A percentile compares a stretch with the other conserved stretches of the same genome.
Evolutionary conservation across 1,140 invertebrate species (phyloP).

Genomic region (Neodiprion pinetum): DNA sequence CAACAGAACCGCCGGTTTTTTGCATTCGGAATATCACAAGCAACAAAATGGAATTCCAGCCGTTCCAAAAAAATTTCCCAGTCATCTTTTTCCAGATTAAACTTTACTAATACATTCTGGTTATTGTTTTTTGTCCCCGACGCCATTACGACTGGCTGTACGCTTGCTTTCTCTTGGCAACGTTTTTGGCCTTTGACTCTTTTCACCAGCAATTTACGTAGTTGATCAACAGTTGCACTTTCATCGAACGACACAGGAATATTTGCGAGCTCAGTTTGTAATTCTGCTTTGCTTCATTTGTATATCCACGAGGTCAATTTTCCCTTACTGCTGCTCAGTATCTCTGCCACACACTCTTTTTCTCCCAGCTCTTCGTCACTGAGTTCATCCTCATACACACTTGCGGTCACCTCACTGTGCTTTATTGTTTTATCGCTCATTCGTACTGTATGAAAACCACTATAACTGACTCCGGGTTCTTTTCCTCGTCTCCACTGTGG

Average conservation of each 20-base stretch:
- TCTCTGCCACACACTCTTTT: neutral
- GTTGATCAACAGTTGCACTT: too few species aligned
- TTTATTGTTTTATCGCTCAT: too few species aligned
- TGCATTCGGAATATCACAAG: slow-evolving; percentile 2
- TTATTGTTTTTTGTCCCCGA: neutral
- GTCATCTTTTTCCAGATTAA: slow-evolving; percentile 10
- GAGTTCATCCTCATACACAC: neutral
- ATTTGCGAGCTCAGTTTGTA: neutral
- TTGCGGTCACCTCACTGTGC: neutral
- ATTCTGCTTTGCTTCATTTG: slow-evolving; percentile 12
- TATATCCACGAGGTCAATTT: neutral
- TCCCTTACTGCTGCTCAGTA: neutral
- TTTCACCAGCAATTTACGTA: too few species aligned
- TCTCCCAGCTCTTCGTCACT: neutral
- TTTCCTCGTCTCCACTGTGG: slow-evolving; percentile 18
- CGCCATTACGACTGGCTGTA: too few species aligned
- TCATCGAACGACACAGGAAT: too few species aligned
- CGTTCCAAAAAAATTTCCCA: slow-evolving; percentile 19
- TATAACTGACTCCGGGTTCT: neutral
- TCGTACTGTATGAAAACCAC: too few species aligned
- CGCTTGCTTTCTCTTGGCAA: too few species aligned
- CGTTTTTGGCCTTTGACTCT: too few species aligned
- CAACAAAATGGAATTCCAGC: slow-evolving; percentile 16
- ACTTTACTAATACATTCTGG: slow-evolving; percentile 6
- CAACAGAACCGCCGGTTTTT: slow-evolving; percentile 11